Evolutionary conservation across 1,140 invertebrate genomes (phyloP).

Genomic region (Triops cancriformis): DNA sequence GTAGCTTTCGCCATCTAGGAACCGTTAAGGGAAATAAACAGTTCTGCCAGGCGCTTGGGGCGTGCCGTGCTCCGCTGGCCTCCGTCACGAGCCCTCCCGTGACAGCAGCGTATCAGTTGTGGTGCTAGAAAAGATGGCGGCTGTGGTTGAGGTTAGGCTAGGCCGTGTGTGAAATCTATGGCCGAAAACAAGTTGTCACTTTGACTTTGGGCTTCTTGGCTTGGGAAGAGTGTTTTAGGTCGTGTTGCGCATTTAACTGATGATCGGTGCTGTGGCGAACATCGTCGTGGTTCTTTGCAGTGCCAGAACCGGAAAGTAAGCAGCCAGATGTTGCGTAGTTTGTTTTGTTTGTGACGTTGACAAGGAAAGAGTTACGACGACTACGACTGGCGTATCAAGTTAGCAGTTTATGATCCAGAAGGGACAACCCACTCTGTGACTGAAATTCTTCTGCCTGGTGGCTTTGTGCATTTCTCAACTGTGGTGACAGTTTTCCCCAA

Average conservation of each 20-base stretch:
- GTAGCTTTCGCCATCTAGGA: too few relatives aligned
- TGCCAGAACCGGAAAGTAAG: neutral
- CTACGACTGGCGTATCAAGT: too few relatives aligned
- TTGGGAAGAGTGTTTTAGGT: neutral
- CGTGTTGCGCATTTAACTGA: neutral
- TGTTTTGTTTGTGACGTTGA: conserved; percentile 11
- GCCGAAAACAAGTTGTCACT: neutral
- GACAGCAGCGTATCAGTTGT: neutral
- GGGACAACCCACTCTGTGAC: too few relatives aligned
- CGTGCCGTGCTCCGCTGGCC: too few relatives aligned
- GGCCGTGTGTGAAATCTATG: neutral
- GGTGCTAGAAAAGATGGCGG: neutral
- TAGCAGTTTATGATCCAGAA: too few relatives aligned
- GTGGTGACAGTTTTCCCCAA: too few relatives aligned
- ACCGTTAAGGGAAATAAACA: too few relatives aligned
- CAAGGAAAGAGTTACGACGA: too few relatives aligned
- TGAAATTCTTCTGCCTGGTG: too few relatives aligned
- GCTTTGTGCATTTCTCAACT: too few relatives aligned
- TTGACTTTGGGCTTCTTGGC: neutral
- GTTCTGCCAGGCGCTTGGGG: too few relatives aligned
- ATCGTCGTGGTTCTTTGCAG: neutral
- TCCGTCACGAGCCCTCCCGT: too few relatives aligned
- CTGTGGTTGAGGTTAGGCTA: neutral
- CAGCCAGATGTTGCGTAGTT: neutral
- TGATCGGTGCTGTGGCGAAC: neutral